Conservation (phyloP, 2,888 invertebrate genomes). For the Hipparchia sbordonii region DNA sequence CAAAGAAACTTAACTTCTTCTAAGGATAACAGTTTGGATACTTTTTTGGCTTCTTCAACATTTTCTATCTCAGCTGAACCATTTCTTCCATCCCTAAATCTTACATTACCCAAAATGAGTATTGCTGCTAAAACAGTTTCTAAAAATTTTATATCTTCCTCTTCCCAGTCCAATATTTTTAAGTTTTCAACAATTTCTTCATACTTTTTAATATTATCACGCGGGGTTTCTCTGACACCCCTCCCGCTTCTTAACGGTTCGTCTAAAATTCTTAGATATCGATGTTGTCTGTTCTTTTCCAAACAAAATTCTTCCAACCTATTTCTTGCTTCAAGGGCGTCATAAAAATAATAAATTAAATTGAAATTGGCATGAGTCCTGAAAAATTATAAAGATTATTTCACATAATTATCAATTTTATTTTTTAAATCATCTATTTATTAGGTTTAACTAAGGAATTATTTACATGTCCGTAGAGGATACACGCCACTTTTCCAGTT, state of each 20-base stretch:
- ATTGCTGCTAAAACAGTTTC: slow-evolving; percentile 89
- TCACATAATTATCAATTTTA: background rate
- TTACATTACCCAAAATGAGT: slow-evolving; percentile 89
- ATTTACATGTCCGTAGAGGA: slow-evolving; percentile 88
- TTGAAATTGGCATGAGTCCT: slow-evolving; percentile 95
- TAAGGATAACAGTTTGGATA: slow-evolving; percentile 88
- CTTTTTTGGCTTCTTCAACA: slow-evolving; percentile 86
- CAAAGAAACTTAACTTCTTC: slow-evolving; percentile 93
- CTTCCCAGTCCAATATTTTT: slow-evolving; percentile 87
- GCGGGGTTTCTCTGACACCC: slow-evolving; percentile 85
- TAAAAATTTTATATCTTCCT: slow-evolving; percentile 87
- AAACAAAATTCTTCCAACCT: slow-evolving; percentile 86
- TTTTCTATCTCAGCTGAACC: slow-evolving; percentile 89
- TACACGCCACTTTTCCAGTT: slow-evolving; percentile 94
- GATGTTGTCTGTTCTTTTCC: slow-evolving; percentile 86
- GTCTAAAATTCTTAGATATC: slow-evolving; percentile 87
- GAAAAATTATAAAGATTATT: slow-evolving; percentile 47
- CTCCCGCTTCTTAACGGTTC: slow-evolving; percentile 81
- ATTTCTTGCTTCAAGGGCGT: slow-evolving; percentile 88
- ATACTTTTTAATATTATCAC: slow-evolving; percentile 85
- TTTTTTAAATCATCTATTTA: background rate
- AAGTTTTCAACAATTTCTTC: slow-evolving; percentile 85
- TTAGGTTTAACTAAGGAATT: background rate
- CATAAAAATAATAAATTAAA: slow-evolving; percentile 94
- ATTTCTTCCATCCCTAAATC: slow-evolving; percentile 86